Evolutionary conservation across 23 tunicate species (phyloP).

Genomic region (Oikopleura vanhoeffeni): DNA sequence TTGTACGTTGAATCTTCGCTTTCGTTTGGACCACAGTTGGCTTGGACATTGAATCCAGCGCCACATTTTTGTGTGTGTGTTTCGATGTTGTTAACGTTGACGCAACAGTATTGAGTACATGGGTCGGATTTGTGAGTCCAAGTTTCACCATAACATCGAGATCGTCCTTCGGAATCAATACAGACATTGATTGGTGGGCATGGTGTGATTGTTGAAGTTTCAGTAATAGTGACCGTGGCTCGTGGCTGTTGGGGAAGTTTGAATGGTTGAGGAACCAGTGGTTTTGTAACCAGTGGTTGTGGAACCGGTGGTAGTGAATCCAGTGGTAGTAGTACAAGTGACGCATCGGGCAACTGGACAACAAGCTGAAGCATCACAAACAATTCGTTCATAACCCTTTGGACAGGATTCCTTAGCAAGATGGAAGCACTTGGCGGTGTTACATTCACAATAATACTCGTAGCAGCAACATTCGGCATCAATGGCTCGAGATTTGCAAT

Average conservation of each 20-base stretch:
- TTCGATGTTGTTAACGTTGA: too few species aligned
- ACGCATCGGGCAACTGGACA: slow-evolving; percentile 7
- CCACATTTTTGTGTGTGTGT: too few species aligned
- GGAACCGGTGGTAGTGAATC: not conserved
- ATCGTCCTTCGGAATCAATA: not conserved
- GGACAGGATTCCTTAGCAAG: slow-evolving; percentile 40
- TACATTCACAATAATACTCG: slow-evolving; percentile 33
- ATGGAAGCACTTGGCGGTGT: slow-evolving; percentile 27
- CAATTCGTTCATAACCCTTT: slow-evolving; percentile 27
- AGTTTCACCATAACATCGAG: not conserved
- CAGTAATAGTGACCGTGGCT: not conserved
- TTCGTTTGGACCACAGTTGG: too few species aligned
- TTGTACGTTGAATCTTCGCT: too few species aligned
- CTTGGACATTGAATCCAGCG: too few species aligned
- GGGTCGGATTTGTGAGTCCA: too few species aligned
- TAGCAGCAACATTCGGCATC: slow-evolving; percentile 35
- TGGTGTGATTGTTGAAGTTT: not conserved
- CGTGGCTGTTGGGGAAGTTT: not conserved
- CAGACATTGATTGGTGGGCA: too few species aligned
- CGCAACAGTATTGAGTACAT: too few species aligned
- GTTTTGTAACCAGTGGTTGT: not conserved
- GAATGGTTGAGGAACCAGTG: not conserved
- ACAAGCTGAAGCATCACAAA: not conserved
- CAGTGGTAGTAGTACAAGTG: not conserved
- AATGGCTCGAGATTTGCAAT: not conserved